Percentiles rank a stretch among this genome's conserved stretches.
These are phyloP conservation scores for Apostichopus leukothele DNA, from an alignment of 53 echinoderm and acorn worm species.

Conservation along the genomic window DNA sequence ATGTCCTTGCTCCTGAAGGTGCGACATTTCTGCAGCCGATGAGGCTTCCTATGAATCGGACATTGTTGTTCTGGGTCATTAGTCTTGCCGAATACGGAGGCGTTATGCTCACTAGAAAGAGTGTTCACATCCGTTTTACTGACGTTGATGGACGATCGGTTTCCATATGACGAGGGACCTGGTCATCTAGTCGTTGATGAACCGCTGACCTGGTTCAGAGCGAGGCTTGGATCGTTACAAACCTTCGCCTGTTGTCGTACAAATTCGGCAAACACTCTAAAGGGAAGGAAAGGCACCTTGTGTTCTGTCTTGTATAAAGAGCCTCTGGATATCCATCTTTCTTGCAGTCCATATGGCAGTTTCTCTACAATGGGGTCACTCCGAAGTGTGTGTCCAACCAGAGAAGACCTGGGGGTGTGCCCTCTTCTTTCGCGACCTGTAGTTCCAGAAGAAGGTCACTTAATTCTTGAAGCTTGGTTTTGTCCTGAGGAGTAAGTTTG, in stretches of 20 bases:
- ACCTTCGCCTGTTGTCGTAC: conserved; percentile 26
- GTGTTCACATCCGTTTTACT: too few species aligned
- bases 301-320: neutral
- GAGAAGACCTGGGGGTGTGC: conserved; percentile 6
- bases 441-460: neutral
- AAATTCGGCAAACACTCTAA: conserved; percentile 17
- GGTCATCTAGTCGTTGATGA: too few species aligned
- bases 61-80: neutral
- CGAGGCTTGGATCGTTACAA: conserved; percentile 50
- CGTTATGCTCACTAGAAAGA: too few species aligned
- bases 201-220: too few species aligned
- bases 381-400: conserved; percentile 17
- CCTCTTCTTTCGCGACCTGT: neutral
- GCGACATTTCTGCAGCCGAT: neutral
- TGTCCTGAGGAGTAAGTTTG: neutral
- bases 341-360: conserved; percentile 9
- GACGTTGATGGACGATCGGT: too few species aligned
- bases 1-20: neutral
- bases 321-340: neutral
- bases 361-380: conserved; percentile 7
- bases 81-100: too few species aligned
- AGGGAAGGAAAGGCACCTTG: neutral
- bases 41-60: neutral
- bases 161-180: too few species aligned
- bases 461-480: neutral